Conservation (phyloP, 2,888 invertebrate genomes). For the Athalia circularis region DNA sequence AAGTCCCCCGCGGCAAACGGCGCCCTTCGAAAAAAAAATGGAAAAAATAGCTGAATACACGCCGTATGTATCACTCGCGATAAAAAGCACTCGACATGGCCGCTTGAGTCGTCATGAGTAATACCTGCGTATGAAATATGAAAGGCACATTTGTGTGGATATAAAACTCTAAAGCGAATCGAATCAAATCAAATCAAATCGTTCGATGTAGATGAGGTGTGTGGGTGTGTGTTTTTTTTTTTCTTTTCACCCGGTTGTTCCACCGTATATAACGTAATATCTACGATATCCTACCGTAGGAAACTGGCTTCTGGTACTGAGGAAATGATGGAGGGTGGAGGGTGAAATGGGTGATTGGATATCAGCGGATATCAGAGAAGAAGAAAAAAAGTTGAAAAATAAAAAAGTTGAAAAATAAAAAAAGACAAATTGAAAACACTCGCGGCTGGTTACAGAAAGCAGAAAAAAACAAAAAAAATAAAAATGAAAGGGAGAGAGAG, state of each 20-base stretch:
- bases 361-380: not conserved
- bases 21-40: not conserved
- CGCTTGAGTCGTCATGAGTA: slow-evolving; percentile 27
- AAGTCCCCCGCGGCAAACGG: slow-evolving; percentile 15
- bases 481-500: not conserved
- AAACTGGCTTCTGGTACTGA: no score
- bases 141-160: not conserved
- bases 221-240: not conserved
- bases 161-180: not conserved
- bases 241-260: not conserved
- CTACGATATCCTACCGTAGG: no score
- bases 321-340: no score
- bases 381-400: not conserved
- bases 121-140: slow-evolving; percentile 25
- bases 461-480: not conserved
- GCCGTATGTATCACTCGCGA: slow-evolving; percentile 16
- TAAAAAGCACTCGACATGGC: slow-evolving; percentile 32
- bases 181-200: no score
- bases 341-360: no score
- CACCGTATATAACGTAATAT: no score
- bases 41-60: slow-evolving; percentile 10
- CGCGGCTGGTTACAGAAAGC: slow-evolving; percentile 15
- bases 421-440: slow-evolving; percentile 59
- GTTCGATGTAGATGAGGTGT: no score
- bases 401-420: slow-evolving; percentile 51